Percentiles rank a stretch among this genome's conserved stretches.
Conservation (phyloP, 64 coral and sea anemone genomes). For the Pocillopora verrucosa region DNA sequence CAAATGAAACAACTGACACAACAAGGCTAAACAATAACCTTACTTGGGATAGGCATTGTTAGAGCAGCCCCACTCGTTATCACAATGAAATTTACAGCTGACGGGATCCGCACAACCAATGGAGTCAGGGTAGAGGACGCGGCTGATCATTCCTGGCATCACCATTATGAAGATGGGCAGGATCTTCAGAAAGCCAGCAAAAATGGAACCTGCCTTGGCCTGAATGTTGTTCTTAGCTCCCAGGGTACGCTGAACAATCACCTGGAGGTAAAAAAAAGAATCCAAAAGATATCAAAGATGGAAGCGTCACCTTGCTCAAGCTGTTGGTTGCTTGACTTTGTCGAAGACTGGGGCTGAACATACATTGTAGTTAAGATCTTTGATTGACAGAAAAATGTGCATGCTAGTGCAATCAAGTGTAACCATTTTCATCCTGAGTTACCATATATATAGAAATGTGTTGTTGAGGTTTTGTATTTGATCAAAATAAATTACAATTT, state of each 20-base stretch:
- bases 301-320: too few relatives aligned
- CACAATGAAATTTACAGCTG: conserved; percentile 65
- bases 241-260: conserved; percentile 76
- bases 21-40: neutral
- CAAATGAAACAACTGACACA: too few relatives aligned
- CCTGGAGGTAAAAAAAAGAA: conserved; percentile 26
- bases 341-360: too few relatives aligned
- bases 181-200: conserved; percentile 71
- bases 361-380: too few relatives aligned
- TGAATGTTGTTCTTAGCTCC: conserved; percentile 79
- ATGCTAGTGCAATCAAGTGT: too few relatives aligned
- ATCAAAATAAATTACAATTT: too few relatives aligned
- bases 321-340: too few relatives aligned
- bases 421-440: too few relatives aligned
- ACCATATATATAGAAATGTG: too few relatives aligned
- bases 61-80: conserved; percentile 73
- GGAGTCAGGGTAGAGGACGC: conserved; percentile 73
- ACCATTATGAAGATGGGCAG: conserved; percentile 85
- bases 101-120: conserved; percentile 64
- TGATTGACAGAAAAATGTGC: too few relatives aligned
- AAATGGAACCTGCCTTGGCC: conserved; percentile 66
- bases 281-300: neutral
- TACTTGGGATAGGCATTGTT: conserved; percentile 92
- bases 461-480: too few relatives aligned
- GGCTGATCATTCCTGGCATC: conserved; percentile 90